Percentiles rank a stretch among this genome's conserved stretches.
These are phyloP conservation scores for Trinorchestia longiramus DNA, from an alignment of 1,140 invertebrate species.

Conservation along the genomic window DNA sequence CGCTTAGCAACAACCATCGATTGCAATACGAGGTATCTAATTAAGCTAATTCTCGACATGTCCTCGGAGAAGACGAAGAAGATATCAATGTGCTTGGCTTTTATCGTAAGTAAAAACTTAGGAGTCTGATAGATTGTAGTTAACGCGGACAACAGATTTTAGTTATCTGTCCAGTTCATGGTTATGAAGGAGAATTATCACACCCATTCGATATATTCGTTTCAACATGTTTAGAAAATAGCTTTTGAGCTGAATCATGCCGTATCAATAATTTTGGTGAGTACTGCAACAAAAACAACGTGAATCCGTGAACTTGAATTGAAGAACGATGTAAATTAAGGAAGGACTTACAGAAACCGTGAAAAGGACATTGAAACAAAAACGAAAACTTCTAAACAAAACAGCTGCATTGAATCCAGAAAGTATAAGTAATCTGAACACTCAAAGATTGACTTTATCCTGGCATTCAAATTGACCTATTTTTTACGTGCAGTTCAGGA, in stretches of 20 bases:
- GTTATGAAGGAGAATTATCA: background rate
- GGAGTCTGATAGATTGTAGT: no score
- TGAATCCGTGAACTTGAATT: background rate
- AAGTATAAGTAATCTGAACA: no score
- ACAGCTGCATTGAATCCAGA: no score
- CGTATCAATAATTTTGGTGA: no score
- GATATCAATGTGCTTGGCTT: background rate
- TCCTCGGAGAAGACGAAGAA: background rate
- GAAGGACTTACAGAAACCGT: background rate
- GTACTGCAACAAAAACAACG: background rate
- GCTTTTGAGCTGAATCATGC: no score
- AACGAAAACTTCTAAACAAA: no score
- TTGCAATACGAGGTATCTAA: background rate
- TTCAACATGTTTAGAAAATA: no score
- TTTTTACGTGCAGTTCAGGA: no score
- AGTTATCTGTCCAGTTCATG: background rate
- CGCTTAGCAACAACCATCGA: background rate
- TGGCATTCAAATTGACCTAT: no score
- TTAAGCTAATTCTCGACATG: background rate
- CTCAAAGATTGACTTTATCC: no score
- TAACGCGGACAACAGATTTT: background rate
- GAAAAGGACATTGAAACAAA: background rate
- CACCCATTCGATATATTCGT: background rate
- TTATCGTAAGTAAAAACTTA: background rate
- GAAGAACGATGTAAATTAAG: background rate